Conservation (phyloP, 1,140 invertebrate species). For the Tetragonula clypearis region DNA sequence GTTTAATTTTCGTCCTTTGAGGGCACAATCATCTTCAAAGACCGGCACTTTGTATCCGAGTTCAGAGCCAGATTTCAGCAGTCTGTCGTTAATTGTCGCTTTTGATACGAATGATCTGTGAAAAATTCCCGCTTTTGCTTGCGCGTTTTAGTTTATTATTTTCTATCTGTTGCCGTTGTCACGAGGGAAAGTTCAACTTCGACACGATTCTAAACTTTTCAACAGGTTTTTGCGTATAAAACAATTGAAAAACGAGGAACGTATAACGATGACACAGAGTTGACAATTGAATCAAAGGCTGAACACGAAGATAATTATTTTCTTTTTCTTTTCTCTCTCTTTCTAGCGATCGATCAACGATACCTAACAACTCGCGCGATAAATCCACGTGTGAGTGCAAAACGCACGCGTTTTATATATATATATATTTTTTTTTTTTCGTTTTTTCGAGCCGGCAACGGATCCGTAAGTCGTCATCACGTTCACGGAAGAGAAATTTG, state of each 20-base stretch:
- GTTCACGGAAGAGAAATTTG: not conserved
- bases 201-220: not conserved
- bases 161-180: too few relatives aligned
- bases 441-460: not conserved
- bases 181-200: not conserved
- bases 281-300: too few relatives aligned
- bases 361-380: too few relatives aligned
- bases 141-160: too few relatives aligned
- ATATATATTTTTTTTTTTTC: too few relatives aligned
- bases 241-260: not conserved
- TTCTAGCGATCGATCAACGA: not conserved
- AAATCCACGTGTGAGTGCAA: too few relatives aligned
- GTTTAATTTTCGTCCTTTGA: conserved; percentile 69
- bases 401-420: too few relatives aligned
- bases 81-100: not conserved
- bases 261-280: too few relatives aligned
- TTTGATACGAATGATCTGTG: not conserved
- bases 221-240: not conserved
- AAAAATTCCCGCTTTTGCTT: not conserved
- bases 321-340: not conserved
- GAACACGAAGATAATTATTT: not conserved
- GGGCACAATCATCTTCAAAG: not conserved
- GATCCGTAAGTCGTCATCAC: not conserved
- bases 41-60: not conserved
- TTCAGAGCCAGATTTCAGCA: not conserved